These are phyloP conservation scores for Drosophila meridiana DNA, from an alignment of 2,888 invertebrate species.

Conservation along the genomic window DNA sequence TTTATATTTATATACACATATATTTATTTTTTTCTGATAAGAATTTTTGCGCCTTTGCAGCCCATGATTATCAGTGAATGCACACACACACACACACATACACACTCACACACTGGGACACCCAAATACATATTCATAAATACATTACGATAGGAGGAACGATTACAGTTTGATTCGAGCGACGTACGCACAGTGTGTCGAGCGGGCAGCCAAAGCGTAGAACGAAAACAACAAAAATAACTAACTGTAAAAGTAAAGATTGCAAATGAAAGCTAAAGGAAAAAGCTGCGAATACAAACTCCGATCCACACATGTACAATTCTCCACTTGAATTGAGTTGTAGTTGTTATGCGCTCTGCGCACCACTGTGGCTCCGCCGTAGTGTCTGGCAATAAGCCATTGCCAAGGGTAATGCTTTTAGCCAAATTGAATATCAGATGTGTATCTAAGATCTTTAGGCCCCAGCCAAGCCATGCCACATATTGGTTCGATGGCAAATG, in stretches of 20 bases:
- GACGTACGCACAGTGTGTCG: slow-evolving; percentile 50
- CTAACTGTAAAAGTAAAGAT: neutral
- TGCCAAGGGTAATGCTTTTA: slow-evolving; percentile 34
- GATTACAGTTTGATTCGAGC: slow-evolving; percentile 68
- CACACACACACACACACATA: neutral
- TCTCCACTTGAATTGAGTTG: neutral
- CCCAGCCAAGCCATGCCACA: slow-evolving; percentile 6
- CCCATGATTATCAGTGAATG: slow-evolving; percentile 40
- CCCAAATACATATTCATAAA: slow-evolving; percentile 56
- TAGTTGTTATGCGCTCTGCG: no score
- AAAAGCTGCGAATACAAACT: neutral
- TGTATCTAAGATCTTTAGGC: slow-evolving; percentile 13
- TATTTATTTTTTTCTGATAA: slow-evolving; percentile 41
- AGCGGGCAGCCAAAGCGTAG: no score
- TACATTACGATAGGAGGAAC: slow-evolving; percentile 60
- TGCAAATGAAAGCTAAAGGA: neutral
- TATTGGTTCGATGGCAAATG: neutral
- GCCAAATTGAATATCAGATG: slow-evolving; percentile 29
- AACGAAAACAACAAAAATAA: neutral
- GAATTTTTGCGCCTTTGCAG: slow-evolving; percentile 40
- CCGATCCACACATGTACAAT: no score
- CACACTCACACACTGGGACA: slow-evolving; percentile 14
- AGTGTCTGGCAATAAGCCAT: slow-evolving; percentile 10
- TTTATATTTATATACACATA: neutral
- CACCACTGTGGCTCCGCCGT: slow-evolving; percentile 24